phyloP scores from a whole-genome alignment of 2,797 vertebrate species.

The Steatocranus sp. region DNA sequence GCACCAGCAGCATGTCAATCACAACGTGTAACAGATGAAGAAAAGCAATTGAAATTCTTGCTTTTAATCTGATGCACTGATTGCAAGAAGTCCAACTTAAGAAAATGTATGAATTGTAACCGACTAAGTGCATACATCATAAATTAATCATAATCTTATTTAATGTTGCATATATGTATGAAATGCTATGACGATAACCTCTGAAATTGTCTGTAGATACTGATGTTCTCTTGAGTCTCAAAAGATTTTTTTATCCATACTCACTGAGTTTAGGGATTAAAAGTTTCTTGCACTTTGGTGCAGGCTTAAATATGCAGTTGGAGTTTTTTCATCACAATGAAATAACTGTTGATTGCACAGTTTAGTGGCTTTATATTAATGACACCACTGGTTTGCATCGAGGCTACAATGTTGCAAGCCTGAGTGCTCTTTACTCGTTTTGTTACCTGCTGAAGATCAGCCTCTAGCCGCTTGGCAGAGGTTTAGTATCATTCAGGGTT shows the following conservation, averaged over 20 bases:
- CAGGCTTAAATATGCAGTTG: neutral
- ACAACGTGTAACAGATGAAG: neutral
- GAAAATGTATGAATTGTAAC: neutral
- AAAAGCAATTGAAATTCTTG: neutral
- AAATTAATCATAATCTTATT: accelerated
- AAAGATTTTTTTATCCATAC: neutral
- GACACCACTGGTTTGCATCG: neutral
- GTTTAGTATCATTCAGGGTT: neutral
- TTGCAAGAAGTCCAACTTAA: neutral
- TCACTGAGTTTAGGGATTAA: neutral
- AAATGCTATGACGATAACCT: neutral
- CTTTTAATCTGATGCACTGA: neutral
- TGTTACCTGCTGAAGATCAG: neutral
- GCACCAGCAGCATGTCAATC: neutral
- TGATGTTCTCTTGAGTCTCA: neutral
- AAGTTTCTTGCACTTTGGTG: neutral
- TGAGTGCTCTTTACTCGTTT: neutral
- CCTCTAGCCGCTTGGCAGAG: neutral
- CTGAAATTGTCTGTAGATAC: neutral
- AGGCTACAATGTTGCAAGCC: neutral
- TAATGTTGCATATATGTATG: neutral
- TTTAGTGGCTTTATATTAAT: neutral
- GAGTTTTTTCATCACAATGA: neutral
- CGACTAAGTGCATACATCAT: neutral
- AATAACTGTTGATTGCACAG: neutral